Evolutionary conservation across 2,888 invertebrate species (phyloP).

Genomic region (Heliothis peltigera): DNA sequence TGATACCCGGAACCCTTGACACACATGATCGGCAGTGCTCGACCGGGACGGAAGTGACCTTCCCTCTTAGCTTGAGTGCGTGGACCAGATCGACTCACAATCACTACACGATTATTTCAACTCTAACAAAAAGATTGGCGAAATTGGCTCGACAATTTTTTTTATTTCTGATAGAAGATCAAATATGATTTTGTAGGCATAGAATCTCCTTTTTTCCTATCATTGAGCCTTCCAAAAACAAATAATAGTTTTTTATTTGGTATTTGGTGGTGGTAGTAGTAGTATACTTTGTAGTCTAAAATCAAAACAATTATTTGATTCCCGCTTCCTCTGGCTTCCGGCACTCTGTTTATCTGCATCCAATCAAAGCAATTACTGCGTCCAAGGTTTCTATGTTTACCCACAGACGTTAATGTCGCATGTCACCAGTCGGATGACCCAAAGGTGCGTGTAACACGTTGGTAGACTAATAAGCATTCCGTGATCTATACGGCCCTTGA

Average conservation of each 20-base stretch:
- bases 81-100: conserved; percentile 24
- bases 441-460: not conserved
- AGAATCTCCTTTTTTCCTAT: too few species aligned
- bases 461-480: not conserved
- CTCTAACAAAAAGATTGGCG: not conserved
- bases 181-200: too few species aligned
- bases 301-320: conserved; percentile 20
- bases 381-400: conserved; percentile 43
- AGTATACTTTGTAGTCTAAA: not conserved
- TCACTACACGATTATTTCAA: not conserved
- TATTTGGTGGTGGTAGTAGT: too few species aligned
- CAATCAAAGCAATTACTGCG: conserved; percentile 37
- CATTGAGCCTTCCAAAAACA: too few species aligned
- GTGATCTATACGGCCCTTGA: not conserved
- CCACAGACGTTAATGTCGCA: conserved; percentile 23
- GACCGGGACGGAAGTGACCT: conserved; percentile 37
- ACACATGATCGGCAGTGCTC: conserved; percentile 39
- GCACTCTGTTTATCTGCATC: conserved; percentile 42
- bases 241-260: too few species aligned
- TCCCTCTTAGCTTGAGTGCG: conserved; percentile 28
- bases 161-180: not conserved
- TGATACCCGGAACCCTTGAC: conserved; percentile 48
- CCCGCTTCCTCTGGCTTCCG: conserved; percentile 33
- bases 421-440: conserved; percentile 8
- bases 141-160: too few species aligned